Conservation (phyloP, 1,140 invertebrate genomes). For the Drosophila fuyamai region DNA sequence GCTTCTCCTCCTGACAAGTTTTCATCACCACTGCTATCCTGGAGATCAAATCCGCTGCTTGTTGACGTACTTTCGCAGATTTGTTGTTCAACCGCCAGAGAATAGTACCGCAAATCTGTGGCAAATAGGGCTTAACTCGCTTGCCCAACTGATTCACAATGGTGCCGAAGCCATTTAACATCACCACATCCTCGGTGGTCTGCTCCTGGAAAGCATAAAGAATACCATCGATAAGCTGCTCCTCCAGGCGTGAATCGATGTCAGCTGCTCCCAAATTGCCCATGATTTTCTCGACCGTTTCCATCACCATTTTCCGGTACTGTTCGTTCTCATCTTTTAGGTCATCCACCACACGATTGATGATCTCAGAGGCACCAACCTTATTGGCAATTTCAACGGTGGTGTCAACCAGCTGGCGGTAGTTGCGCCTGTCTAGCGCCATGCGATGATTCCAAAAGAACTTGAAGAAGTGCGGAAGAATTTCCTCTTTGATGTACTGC, state of each 20-base stretch:
- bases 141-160: constrained; percentile 99
- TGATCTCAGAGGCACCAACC: constrained; percentile 99
- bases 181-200: constrained; percentile 99
- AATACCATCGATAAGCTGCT: constrained; percentile 99
- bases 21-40: constrained; percentile 99
- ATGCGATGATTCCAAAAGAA: constrained; percentile 99
- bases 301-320: constrained; percentile 99
- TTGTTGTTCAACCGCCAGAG: constrained; percentile 99
- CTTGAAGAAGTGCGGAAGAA: constrained; percentile 99
- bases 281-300: constrained; percentile 99
- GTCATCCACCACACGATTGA: constrained; percentile 99
- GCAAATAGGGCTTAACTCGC: constrained; percentile 98
- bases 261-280: constrained; percentile 98
- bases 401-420: constrained; percentile 98
- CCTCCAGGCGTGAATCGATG: constrained; percentile 98
- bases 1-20: constrained; percentile 99
- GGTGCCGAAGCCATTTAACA: constrained; percentile 99
- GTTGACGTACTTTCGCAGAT: constrained; percentile 99
- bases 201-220: constrained; percentile 99
- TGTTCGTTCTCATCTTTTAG: constrained; percentile 99
- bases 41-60: constrained; percentile 99
- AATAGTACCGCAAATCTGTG: constrained; percentile 99
- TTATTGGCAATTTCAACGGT: constrained; percentile 99
- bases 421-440: constrained; percentile 99
- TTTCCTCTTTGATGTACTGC: constrained; percentile 99